Conservation (phyloP, 2,113 vertebrate species). For the Sapayoa aenigma region DNA sequence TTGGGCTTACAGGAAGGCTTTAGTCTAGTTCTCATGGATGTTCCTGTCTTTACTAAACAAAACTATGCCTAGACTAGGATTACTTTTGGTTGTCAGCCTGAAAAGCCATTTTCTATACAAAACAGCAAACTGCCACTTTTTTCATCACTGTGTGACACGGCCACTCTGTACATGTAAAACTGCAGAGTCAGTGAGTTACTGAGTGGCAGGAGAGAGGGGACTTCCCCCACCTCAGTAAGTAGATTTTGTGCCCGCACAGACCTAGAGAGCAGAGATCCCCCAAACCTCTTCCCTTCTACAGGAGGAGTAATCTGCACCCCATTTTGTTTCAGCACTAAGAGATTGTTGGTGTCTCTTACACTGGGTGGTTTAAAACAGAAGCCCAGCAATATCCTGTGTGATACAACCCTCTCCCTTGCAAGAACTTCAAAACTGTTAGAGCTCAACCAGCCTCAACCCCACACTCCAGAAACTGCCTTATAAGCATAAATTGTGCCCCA, state of each 20-base stretch:
- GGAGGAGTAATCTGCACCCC: not conserved
- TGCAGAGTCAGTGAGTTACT: constrained; percentile 41
- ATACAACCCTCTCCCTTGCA: not conserved
- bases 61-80: constrained; percentile 50
- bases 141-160: not conserved
- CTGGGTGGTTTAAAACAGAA: not conserved
- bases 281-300: not conserved
- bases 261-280: not conserved
- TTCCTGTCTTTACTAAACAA: constrained; percentile 58
- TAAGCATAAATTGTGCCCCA: not conserved
- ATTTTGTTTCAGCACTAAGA: not conserved
- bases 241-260: not conserved
- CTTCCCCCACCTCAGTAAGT: not conserved
- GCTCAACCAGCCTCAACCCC: not conserved
- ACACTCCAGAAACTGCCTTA: not conserved
- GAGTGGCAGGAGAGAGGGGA: not conserved
- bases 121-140: constrained; percentile 49
- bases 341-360: not conserved
- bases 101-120: constrained; percentile 60
- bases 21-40: constrained; percentile 45
- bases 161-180: constrained; percentile 24
- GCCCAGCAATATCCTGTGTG: not conserved
- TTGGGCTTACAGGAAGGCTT: constrained; percentile 19
- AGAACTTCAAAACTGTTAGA: not conserved
- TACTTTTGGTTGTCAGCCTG: constrained; percentile 31